Conservation (phyloP, 2,797 vertebrate species). For the Anguilla marmorata region DNA sequence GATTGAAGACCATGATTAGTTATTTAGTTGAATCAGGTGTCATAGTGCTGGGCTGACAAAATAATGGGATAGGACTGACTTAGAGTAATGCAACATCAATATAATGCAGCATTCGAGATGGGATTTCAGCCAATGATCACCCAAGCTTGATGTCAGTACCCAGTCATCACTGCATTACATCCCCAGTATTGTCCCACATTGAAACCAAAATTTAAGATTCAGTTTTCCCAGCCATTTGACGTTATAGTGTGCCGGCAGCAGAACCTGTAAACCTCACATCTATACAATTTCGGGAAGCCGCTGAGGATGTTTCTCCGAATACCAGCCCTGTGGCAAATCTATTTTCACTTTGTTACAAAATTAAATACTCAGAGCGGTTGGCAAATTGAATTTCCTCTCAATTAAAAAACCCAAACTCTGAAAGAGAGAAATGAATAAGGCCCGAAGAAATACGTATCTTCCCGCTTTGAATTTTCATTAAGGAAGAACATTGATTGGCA, state of each 20-base stretch:
- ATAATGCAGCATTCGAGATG: neutral
- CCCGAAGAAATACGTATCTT: conserved; percentile 57
- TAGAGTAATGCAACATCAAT: no score
- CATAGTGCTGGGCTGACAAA: no score
- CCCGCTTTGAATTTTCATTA: conserved; percentile 11
- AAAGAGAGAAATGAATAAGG: conserved; percentile 72
- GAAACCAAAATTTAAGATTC: neutral
- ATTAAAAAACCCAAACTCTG: conserved; percentile 64
- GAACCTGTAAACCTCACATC: conserved; percentile 8
- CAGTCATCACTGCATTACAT: neutral
- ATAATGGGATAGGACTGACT: no score
- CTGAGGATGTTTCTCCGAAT: conserved; percentile 56
- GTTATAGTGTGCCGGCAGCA: neutral
- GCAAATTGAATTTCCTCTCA: conserved; percentile 72
- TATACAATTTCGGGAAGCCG: conserved; percentile 37
- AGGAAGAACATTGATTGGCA: neutral
- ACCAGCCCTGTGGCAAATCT: conserved; percentile 67
- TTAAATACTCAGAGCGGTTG: conserved; percentile 68
- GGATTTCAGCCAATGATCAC: neutral
- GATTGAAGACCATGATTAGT: no score
- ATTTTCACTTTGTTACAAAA: conserved; percentile 68
- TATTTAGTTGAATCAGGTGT: no score
- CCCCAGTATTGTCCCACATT: neutral
- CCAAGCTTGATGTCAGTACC: neutral
- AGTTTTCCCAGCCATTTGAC: neutral